Evolutionary conservation across 2,888 invertebrate genomes (phyloP).

Genomic region (Noctua fimbriata): DNA sequence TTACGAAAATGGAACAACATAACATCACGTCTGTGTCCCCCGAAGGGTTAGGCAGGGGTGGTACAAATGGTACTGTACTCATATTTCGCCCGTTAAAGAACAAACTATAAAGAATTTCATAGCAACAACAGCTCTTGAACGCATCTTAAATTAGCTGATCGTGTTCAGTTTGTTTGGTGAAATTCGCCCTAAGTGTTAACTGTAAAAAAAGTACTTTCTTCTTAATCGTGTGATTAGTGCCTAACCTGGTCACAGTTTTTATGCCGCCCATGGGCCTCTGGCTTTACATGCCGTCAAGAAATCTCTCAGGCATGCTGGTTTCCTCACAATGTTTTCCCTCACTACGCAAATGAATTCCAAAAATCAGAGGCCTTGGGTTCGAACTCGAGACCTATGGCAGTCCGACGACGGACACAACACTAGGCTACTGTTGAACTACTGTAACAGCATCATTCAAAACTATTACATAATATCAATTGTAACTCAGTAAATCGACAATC

Average conservation of each 20-base stretch:
- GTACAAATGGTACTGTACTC: neutral
- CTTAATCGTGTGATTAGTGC: too few relatives aligned
- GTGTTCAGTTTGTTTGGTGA: neutral
- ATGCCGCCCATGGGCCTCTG: too few relatives aligned
- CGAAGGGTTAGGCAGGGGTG: neutral
- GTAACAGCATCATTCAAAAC: conserved; percentile 8
- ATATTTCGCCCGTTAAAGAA: neutral
- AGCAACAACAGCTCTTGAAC: neutral
- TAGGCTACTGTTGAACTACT: neutral
- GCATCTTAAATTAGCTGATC: neutral
- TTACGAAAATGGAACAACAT: conserved; percentile 1
- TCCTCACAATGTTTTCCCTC: too few relatives aligned
- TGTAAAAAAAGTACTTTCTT: neutral
- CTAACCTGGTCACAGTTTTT: too few relatives aligned
- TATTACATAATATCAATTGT: conserved; percentile 24
- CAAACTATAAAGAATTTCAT: neutral
- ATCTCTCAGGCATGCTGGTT: too few relatives aligned
- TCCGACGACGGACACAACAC: too few relatives aligned
- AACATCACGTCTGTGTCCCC: neutral
- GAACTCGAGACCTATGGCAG: too few relatives aligned
- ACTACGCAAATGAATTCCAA: too few relatives aligned
- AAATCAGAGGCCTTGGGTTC: too few relatives aligned
- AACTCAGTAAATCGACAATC: neutral
- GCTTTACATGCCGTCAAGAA: too few relatives aligned
- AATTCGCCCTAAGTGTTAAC: neutral